Base-by-base conservation (phyloP, 2,113 vertebrate species). In the Rafetus swinhoei region DNA sequence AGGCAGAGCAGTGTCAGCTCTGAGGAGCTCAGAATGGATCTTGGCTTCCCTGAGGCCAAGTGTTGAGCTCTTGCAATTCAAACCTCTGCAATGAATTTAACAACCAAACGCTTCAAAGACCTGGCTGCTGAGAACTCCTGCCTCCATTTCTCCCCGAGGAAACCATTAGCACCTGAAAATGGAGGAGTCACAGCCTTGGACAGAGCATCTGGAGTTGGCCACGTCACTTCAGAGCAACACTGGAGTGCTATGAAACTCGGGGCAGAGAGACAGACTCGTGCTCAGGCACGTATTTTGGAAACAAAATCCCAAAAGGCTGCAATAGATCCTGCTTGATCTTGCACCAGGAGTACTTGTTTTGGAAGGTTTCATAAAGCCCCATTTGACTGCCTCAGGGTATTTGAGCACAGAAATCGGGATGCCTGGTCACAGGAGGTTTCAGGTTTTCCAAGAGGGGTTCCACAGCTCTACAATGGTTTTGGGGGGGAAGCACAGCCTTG, bases 1-100 rank as follows among this genome's bases (percentile, higher is more conserved):
- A 95, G 97, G 95, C 96, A 95, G 94, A 95, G 92, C 92, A 80
- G 86, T 89, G 95, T 95, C 94, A 93, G 96, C 86, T 92, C 91
- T 93, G 55, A 93, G 94, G 56, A 90, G 92, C 95, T 93, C 91
- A 88, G 76, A 94, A 93, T 91, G 92, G 91, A 91, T 92, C 94
- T 80, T 0, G 88, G 93, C 72, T 97, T 95, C 96, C 96, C 89
- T 8, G 96, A 95, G 96, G 90, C 93, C 27, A 50, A 59, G 74
- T 85, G 22, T 90, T 82, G 92, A 95, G 94, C 93, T 91, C 91
- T 95, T 72, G 90, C 91, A 54, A 39, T n/a, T 9, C 92, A 45
- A 81, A 35, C 84, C 84, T 69, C 84, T 2, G 10, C 15, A 9
- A 82, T 3, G 24, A 88, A 94, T 95, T 97, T 96, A 93, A 94